Percentiles rank a stretch among this genome's conserved stretches.
phyloP scores from a whole-genome alignment of 2,888 invertebrate genomes.

The Papilio elwesi region DNA sequence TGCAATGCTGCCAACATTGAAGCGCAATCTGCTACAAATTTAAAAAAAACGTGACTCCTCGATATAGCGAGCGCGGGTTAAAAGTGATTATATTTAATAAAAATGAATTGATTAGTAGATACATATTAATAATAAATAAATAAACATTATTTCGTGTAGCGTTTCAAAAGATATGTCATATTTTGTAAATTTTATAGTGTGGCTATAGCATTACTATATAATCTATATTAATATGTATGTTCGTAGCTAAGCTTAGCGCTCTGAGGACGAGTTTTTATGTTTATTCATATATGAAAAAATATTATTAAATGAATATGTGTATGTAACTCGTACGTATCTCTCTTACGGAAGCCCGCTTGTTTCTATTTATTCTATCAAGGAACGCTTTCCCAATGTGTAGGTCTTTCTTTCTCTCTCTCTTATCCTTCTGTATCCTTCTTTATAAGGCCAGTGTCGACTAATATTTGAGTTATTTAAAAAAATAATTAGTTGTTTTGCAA shows the following conservation, averaged over 20 bases:
- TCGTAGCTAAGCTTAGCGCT: conserved; percentile 81
- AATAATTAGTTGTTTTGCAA: too few relatives aligned
- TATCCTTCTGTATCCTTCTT: conserved; percentile 42
- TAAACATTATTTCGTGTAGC: conserved; percentile 80
- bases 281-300: conserved; percentile 61
- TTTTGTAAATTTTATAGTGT: conserved; percentile 85
- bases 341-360: conserved; percentile 50
- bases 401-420: conserved; percentile 40
- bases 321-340: conserved; percentile 48
- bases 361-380: conserved; percentile 47
- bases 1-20: conserved; percentile 30
- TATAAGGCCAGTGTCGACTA: conserved; percentile 45
- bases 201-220: conserved; percentile 78
- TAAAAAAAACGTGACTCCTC: conserved; percentile 42
- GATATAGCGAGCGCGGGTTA: conserved; percentile 50
- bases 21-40: conserved; percentile 19
- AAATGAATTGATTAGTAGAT: conserved; percentile 81
- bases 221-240: conserved; percentile 71
- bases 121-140: conserved; percentile 54
- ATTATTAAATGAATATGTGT: conserved; percentile 48
- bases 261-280: conserved; percentile 73
- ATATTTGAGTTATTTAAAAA: background rate
- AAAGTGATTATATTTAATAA: conserved; percentile 70
- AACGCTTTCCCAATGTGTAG: conserved; percentile 50
- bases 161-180: conserved; percentile 83